Evolutionary conservation across 2,888 invertebrate species (phyloP).

Genomic region (Nineta flava): DNA sequence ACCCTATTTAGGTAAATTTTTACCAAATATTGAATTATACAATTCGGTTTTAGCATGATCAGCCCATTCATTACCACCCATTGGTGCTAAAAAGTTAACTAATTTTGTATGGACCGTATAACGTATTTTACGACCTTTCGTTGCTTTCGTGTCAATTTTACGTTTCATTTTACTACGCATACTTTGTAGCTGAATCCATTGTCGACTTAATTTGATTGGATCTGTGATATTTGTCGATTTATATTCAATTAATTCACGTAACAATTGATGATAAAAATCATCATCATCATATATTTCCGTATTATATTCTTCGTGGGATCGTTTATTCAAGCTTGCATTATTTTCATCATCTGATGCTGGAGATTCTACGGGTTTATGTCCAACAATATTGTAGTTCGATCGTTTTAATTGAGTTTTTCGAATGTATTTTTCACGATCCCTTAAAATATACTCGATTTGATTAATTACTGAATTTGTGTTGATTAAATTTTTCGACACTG

Average conservation of each 20-base stretch:
- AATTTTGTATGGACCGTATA: slow-evolving; percentile 74
- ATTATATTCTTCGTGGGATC: slow-evolving; percentile 40
- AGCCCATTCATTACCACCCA: slow-evolving; percentile 46
- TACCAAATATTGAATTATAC: slow-evolving; percentile 65
- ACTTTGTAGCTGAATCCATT: slow-evolving; percentile 85
- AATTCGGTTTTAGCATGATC: slow-evolving; percentile 68
- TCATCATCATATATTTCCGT: slow-evolving; percentile 88
- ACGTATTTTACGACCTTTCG: slow-evolving; percentile 83
- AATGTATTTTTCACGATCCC: slow-evolving; percentile 59
- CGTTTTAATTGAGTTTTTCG: slow-evolving; percentile 66
- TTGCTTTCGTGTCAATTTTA: slow-evolving; percentile 83
- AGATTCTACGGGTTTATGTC: slow-evolving; percentile 22
- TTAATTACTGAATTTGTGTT: slow-evolving; percentile 48
- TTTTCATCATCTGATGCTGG: slow-evolving; percentile 10
- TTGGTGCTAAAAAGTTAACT: slow-evolving; percentile 81
- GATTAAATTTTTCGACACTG: slow-evolving; percentile 43
- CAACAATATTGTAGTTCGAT: slow-evolving; percentile 53
- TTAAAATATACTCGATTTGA: slow-evolving; percentile 74
- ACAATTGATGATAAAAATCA: slow-evolving; percentile 89
- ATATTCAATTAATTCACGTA: slow-evolving; percentile 82
- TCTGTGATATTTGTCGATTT: slow-evolving; percentile 73
- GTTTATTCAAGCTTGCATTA: slow-evolving; percentile 15
- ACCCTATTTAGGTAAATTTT: not conserved
- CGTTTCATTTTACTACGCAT: slow-evolving; percentile 82
- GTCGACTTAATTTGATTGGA: slow-evolving; percentile 70